These are phyloP conservation scores for Drosophila punjabiensis DNA, from an alignment of 1,140 invertebrate genomes.

Conservation along the genomic window DNA sequence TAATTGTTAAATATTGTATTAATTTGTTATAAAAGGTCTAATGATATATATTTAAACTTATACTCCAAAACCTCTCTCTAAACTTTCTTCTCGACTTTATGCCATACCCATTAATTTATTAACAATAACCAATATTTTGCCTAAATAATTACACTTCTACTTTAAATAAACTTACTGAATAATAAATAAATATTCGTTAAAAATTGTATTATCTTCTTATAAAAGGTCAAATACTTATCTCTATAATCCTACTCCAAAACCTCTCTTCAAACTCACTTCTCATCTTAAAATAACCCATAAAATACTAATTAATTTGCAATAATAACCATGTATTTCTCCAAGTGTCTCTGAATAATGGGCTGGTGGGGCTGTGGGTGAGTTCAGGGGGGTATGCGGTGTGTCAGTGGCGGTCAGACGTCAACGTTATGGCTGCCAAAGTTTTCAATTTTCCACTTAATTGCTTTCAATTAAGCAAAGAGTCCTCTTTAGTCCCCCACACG, in stretches of 20 bases:
- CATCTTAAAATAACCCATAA: not conserved
- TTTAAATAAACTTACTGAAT: no score
- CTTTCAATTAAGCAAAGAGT: slow-evolving; percentile 84
- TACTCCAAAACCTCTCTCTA: no score
- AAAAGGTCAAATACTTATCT: not conserved
- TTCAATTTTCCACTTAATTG: slow-evolving; percentile 85
- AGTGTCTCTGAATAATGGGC: slow-evolving; percentile 20
- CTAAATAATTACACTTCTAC: no score
- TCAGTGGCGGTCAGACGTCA: slow-evolving; percentile 69
- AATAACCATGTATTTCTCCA: not conserved
- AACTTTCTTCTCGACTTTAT: no score
- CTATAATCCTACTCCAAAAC: not conserved
- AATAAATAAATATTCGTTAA: no score
- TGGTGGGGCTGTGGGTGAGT: slow-evolving; percentile 5
- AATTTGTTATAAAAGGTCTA: no score
- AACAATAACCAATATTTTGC: no score
- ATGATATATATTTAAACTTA: no score
- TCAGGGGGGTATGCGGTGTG: slow-evolving; percentile 21
- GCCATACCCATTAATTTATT: no score
- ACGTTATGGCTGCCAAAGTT: slow-evolving; percentile 84
- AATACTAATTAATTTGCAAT: no score
- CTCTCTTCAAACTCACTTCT: not conserved
- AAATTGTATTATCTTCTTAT: not conserved
- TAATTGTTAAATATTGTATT: no score
- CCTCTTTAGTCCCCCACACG: slow-evolving; percentile 72